Conservation (phyloP, 2,888 invertebrate genomes). For the Troides aeacus region DNA sequence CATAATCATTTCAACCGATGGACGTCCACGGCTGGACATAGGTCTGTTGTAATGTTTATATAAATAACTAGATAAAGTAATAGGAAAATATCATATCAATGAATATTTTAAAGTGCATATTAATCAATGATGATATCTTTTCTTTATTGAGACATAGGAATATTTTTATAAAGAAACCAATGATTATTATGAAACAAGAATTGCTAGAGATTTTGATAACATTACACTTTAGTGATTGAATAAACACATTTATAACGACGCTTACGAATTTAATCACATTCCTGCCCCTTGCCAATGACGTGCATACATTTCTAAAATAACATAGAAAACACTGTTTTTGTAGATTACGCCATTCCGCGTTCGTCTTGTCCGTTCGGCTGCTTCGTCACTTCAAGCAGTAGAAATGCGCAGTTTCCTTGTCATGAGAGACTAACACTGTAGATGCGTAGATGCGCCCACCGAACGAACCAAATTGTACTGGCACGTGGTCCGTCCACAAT, state of each 20-base stretch:
- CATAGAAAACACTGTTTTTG: conserved; percentile 52
- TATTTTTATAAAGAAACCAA: not conserved
- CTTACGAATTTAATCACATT: conserved; percentile 43
- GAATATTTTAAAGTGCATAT: not conserved
- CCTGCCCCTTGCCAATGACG: conserved; percentile 62
- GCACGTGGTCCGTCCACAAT: conserved; percentile 62
- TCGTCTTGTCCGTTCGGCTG: conserved; percentile 43
- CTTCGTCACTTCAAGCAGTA: conserved; percentile 42
- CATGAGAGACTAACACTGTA: conserved; percentile 37
- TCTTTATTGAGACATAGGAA: not conserved
- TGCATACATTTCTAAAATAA: conserved; percentile 61
- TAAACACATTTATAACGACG: conserved; percentile 42
- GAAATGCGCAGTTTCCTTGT: conserved; percentile 65
- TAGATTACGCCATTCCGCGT: conserved; percentile 56
- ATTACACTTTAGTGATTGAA: conserved; percentile 11
- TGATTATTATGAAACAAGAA: not conserved
- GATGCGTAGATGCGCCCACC: conserved; percentile 41
- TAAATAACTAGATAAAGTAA: not conserved
- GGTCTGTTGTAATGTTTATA: too few relatives aligned
- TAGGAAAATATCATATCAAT: too few relatives aligned
- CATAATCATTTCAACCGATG: too few relatives aligned
- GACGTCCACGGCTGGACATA: too few relatives aligned
- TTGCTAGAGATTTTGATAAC: not conserved
- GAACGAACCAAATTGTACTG: conserved; percentile 51
- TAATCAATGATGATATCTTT: not conserved